Evolutionary conservation across 2,888 invertebrate genomes (phyloP), one percentile per base, ranked within the genome.

Genomic region (Drosophila antonietae): DNA sequence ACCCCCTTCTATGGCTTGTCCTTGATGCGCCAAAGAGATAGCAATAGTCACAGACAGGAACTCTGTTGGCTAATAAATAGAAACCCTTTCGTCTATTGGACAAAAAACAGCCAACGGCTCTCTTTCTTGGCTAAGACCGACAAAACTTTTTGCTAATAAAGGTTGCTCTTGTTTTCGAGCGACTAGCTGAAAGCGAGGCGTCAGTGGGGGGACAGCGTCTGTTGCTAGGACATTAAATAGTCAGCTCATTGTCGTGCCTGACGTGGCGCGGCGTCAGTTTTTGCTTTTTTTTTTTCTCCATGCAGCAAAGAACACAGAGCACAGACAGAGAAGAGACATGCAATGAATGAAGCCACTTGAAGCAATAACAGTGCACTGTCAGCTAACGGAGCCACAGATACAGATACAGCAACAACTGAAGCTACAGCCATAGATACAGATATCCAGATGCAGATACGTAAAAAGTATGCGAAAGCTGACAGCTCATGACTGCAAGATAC

Each of bases 191-290:
- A 10, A 31, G 18, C 23, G 1, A 15, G 23, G 23, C 9, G 35
- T 8, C 7, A 10, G 20, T 0, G n/a, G 41, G 0, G 10, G 28
- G 6, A 12, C 6, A 14, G 53, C 15, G 47, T 31, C 18, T 68
- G 59, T 55, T 66, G 68, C 67, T 52, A 68, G 66, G 63, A 89
- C 79, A 84, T 83, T 87, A 89, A 87, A 89, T 84, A 89, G 84
- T 81, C 87, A 76, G 77, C 88, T 83, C 87, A 87, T 89, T 89
- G 84, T 84, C 84, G 89, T 81, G 73, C 60, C 74, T 71, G 80
- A 82, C 86, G 77, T 78, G 79, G 76, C 69, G 71, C 71, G 77
- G 68, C 73, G 65, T 83, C 88, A 82, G 86, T 73, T 83, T 75
- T 76, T 76, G 86, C 75, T 80, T 77, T 77, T 77, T 77, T 77